Evolutionary conservation across 2,888 invertebrate species (phyloP), one percentile per base, ranked within the genome.

Genomic region (Ligdia adustata): DNA sequence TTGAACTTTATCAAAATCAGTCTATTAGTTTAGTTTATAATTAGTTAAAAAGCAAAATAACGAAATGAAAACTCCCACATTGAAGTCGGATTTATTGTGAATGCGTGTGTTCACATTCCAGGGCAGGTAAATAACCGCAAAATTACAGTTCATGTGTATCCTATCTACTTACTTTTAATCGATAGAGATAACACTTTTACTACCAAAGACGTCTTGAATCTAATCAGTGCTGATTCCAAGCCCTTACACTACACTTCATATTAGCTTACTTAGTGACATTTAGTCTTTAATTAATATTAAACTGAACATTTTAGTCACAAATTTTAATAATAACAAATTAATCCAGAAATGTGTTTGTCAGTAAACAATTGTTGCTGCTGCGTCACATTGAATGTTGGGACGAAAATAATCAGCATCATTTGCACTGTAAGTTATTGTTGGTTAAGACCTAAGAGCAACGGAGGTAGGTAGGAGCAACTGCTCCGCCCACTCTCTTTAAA

Each of bases 331-430:
- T 11, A 58, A 37, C n/a, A n/a, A n/a, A n/a, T n/a, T n/a, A n/a
- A n/a, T n/a, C n/a, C n/a, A n/a, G n/a, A 43, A n/a, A 76, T 76
- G 76, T 76, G 78, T 52, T 37, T 72, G 3, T 55, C 55, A 1
- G 51, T 77, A 15, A 69, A 69, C 3, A 64, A 67, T 27, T 81
- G 73, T 35, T 77, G 74, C 15, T 72, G 64, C 42, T 81, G 78
- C 35, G 43, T 81, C 20, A 69, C 63, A 22, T 57, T 81, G n/a
- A 67, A 69, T 35, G 55, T 62, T 1, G 79, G 76, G 0, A 66
- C 79, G 0, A 79, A 79, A 49, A 60, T 75, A 2, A 71, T 77
- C 20, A 66, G 69, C 4, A 51, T 76, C 12, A 4, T 75, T 13
- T 69, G 64, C 34, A 68, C 66, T 33, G 80, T 80, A 40, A 66